Conservation (phyloP, 2,113 vertebrate genomes). For the Muscicapa adusta region DNA sequence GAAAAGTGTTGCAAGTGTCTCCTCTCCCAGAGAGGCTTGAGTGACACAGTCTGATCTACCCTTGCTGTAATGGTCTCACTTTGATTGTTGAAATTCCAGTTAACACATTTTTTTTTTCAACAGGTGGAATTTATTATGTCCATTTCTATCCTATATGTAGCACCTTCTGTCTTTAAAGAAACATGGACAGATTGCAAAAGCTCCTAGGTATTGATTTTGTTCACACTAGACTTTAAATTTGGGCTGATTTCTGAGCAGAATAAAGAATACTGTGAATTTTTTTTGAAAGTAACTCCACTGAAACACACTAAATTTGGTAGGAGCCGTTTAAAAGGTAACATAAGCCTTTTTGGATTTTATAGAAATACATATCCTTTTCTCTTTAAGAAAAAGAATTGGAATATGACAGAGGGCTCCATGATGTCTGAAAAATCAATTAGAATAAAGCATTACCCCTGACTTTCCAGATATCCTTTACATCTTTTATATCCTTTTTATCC, state of each 20-base stretch:
- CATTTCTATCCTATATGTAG: not conserved
- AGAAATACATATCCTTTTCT: not conserved
- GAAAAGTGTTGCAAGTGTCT: not conserved
- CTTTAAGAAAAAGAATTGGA: not conserved
- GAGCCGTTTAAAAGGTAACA: not conserved
- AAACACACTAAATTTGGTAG: not conserved
- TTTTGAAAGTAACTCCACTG: not conserved
- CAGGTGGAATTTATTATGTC: not conserved
- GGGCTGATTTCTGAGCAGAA: not conserved
- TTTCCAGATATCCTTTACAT: not conserved
- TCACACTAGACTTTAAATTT: not conserved
- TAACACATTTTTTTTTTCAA: not conserved
- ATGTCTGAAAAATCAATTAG: not conserved
- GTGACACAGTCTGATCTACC: not conserved
- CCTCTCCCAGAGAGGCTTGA: not conserved
- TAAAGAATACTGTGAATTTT: not conserved
- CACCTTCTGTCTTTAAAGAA: not conserved
- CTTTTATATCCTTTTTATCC: not conserved
- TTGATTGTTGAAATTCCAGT: not conserved
- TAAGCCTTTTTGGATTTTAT: not conserved
- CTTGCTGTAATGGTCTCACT: not conserved
- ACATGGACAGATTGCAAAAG: not conserved
- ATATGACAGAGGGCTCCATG: not conserved
- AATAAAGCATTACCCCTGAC: not conserved
- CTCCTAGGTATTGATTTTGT: not conserved